Percentiles rank a stretch among this genome's conserved stretches.
Evolutionary conservation across 1,140 invertebrate species (phyloP).

Genomic region (Olivierus martensii): DNA sequence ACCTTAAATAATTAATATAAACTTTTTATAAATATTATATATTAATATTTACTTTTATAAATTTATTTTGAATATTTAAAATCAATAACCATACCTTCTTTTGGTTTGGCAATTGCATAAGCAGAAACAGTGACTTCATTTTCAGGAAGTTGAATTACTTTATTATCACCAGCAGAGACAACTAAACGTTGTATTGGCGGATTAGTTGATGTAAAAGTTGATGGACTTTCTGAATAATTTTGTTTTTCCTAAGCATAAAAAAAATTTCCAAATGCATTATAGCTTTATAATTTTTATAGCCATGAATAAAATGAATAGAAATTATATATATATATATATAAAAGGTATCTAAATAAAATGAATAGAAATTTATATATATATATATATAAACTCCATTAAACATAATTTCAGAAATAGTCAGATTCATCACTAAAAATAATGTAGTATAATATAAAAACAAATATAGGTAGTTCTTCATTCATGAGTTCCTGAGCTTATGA

Average conservation of each 20-base stretch:
- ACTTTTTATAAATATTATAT: slow-evolving; percentile 4
- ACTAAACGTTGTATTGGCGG: slow-evolving; percentile 47
- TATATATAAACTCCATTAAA: too few species aligned
- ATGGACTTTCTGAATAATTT: slow-evolving; percentile 1
- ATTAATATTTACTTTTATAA: slow-evolving; percentile 9
- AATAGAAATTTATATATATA: too few species aligned
- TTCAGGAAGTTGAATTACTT: slow-evolving; percentile 49
- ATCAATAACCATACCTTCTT: slow-evolving; percentile 39
- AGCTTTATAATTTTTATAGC: too few species aligned
- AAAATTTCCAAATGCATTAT: too few species aligned
- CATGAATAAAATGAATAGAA: too few species aligned
- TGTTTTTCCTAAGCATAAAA: neutral
- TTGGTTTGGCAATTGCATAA: slow-evolving; percentile 59
- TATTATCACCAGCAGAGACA: slow-evolving; percentile 60
- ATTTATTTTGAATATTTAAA: slow-evolving; percentile 22
- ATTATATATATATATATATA: too few species aligned
- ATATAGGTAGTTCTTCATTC: too few species aligned
- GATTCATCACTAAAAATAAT: too few species aligned
- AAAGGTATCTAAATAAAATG: too few species aligned
- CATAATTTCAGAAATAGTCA: too few species aligned
- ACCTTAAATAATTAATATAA: neutral
- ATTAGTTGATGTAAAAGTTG: neutral
- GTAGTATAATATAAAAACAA: too few species aligned
- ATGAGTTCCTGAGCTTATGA: too few species aligned
- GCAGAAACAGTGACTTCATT: slow-evolving; percentile 63